Percentiles rank a stretch among this genome's conserved stretches.
These are phyloP conservation scores for Orgyia antiqua DNA, from an alignment of 2,888 invertebrate species.

Conservation along the genomic window DNA sequence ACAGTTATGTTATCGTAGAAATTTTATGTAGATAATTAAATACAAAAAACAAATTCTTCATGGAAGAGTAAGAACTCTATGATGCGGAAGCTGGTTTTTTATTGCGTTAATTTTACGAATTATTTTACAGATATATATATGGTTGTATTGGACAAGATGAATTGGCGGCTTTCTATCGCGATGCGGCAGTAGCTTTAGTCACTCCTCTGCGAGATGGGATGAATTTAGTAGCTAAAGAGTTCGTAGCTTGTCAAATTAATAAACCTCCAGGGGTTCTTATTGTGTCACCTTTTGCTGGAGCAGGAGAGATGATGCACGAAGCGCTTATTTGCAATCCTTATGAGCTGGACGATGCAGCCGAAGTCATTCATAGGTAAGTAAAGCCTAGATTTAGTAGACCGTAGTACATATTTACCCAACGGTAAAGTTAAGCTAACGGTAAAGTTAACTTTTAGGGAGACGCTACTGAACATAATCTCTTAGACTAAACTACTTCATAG, in stretches of 20 bases:
- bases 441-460: no score
- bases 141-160: constrained; percentile 93
- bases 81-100: no score
- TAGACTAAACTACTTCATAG: no score
- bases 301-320: constrained; percentile 96
- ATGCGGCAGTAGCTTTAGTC: constrained; percentile 91
- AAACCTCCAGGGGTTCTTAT: constrained; percentile 91
- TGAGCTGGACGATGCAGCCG: constrained; percentile 91
- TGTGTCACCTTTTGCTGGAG: constrained; percentile 94
- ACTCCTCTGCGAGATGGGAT: constrained; percentile 93
- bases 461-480: no score
- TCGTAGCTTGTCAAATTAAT: constrained; percentile 94
- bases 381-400: not conserved
- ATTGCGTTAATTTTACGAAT: no score
- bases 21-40: no score
- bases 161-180: constrained; percentile 90
- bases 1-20: no score
- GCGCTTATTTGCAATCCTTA: constrained; percentile 94
- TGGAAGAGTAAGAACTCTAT: no score
- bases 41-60: no score
- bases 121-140: constrained; percentile 82
- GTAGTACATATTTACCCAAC: no score
- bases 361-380: constrained; percentile 85
- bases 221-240: constrained; percentile 96
- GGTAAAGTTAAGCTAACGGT: no score